phyloP scores from a whole-genome alignment of 2,113 vertebrate genomes.

The Rutilus rutilus region DNA sequence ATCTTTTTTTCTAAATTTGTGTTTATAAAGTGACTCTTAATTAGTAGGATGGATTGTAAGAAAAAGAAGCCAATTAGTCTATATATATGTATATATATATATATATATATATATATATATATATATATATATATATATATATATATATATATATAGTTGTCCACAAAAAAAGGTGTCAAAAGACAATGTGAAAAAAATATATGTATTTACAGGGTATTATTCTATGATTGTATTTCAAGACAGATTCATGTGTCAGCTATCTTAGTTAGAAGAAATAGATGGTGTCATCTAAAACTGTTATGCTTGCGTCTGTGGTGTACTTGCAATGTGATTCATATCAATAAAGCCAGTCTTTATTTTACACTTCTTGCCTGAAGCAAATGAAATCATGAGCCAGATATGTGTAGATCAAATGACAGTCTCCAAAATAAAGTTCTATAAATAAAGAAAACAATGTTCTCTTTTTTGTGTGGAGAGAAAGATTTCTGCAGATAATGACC shows the following conservation, averaged over 20 bases:
- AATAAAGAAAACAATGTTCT: background rate
- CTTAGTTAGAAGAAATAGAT: conserved; percentile 56
- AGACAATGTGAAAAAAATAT: conserved; percentile 60
- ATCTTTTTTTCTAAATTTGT: conserved; percentile 38
- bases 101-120: conserved; percentile 49
- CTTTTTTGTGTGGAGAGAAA: background rate
- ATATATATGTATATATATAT: conserved; percentile 49
- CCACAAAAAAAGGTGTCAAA: conserved; percentile 57
- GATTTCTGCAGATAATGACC: background rate
- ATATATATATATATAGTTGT: background rate
- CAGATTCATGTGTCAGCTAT: conserved; percentile 58
- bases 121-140: too few relatives aligned
- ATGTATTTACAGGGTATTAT: conserved; percentile 58
- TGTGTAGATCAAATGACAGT: background rate
- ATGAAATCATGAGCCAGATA: background rate
- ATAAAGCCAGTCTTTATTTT: conserved; percentile 80
- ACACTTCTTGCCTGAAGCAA: conserved; percentile 52
- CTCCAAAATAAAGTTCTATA: background rate
- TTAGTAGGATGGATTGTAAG: conserved; percentile 67
- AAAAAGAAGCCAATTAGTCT: conserved; percentile 6
- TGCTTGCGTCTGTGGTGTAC: conserved; percentile 78
- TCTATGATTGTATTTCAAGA: conserved; percentile 54
- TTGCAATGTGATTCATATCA: conserved; percentile 80
- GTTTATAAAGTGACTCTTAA: conserved; percentile 49
- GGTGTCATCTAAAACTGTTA: conserved; percentile 71